Evolutionary conservation across 2,113 vertebrate genomes (phyloP).

Genomic region (Mormoops blainvillei): DNA sequence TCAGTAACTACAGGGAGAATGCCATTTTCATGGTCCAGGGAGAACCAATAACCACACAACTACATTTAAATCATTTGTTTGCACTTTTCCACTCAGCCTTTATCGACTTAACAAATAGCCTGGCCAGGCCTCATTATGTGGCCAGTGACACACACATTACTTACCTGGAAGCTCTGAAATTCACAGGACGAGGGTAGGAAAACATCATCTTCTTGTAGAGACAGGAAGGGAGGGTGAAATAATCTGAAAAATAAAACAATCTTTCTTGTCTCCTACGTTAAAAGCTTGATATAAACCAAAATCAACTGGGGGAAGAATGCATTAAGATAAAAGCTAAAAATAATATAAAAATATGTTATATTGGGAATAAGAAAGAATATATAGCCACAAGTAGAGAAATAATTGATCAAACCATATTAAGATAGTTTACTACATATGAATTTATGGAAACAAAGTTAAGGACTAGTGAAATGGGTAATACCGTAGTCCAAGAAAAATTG

Average conservation of each 20-base stretch:
- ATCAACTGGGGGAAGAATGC: neutral
- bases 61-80: neutral
- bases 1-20: neutral
- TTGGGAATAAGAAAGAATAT: neutral
- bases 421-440: neutral
- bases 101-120: neutral
- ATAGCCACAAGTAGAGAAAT: neutral
- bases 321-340: neutral
- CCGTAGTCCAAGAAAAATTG: neutral
- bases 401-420: neutral
- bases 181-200: neutral
- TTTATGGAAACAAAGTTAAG: neutral
- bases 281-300: neutral
- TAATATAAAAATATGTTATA: neutral
- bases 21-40: neutral
- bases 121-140: neutral
- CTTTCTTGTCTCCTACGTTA: neutral
- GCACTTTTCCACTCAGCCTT: neutral
- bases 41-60: neutral
- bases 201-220: fast-evolving
- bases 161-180: neutral
- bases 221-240: neutral
- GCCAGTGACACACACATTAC: neutral
- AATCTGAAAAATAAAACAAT: neutral
- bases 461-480: neutral